phyloP scores from a whole-genome alignment of 1,140 invertebrate genomes.

The Drosophila prosaltans region DNA sequence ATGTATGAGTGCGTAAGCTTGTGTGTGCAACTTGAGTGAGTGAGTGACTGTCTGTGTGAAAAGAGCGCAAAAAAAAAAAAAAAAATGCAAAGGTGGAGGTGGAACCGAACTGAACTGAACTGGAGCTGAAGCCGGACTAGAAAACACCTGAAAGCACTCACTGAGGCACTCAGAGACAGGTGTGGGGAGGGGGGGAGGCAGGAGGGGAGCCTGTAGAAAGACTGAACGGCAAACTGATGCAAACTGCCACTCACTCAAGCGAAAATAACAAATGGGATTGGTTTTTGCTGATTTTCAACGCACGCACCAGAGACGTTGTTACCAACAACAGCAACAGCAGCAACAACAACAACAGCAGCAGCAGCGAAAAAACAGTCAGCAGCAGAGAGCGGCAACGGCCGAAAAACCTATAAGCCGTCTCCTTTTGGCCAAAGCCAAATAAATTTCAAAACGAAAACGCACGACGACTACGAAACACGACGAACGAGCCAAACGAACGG shows the following conservation, averaged over 20 bases:
- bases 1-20: constrained; percentile 34
- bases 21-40: constrained; percentile 33
- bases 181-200: constrained; percentile 11
- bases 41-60: constrained; percentile 35
- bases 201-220: constrained; percentile 53
- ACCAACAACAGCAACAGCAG: constrained; percentile 23
- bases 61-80: constrained; percentile 53
- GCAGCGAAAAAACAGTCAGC: constrained; percentile 24
- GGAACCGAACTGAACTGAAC: not conserved
- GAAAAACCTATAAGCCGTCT: constrained; percentile 82
- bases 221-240: constrained; percentile 79
- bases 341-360: constrained; percentile 24
- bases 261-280: constrained; percentile 83
- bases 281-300: constrained; percentile 83
- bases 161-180: constrained; percentile 28
- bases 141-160: constrained; percentile 52
- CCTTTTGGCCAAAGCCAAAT: constrained; percentile 83
- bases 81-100: constrained; percentile 2
- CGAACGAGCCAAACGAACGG: constrained; percentile 4
- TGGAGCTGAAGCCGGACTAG: constrained; percentile 1
- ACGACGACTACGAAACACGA: constrained; percentile 39
- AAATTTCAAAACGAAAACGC: constrained; percentile 79
- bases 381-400: constrained; percentile 34
- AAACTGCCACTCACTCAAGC: constrained; percentile 83
- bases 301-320: constrained; percentile 45